Percentiles rank a stretch among this genome's conserved stretches.
These are phyloP conservation scores for Orius insidiosus DNA, from an alignment of 1,140 invertebrate species.

Conservation along the genomic window DNA sequence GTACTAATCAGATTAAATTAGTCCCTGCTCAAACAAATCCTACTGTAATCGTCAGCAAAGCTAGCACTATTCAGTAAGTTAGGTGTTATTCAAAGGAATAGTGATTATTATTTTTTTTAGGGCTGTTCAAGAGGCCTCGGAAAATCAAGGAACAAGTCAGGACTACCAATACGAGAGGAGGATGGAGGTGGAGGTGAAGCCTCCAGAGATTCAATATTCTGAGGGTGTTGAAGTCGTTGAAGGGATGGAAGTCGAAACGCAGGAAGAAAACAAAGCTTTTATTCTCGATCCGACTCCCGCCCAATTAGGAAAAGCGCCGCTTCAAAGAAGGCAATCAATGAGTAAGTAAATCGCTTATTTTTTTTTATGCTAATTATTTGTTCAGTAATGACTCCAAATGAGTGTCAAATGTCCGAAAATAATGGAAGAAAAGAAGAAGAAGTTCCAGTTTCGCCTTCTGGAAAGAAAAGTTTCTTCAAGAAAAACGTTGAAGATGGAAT, in stretches of 20 bases:
- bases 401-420: constrained; percentile 3
- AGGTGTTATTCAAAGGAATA: too few species aligned
- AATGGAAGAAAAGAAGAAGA: constrained; percentile 1
- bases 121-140: neutral
- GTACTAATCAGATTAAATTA: constrained; percentile 20
- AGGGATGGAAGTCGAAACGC: constrained; percentile 21
- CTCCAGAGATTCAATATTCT: neutral
- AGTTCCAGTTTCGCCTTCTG: constrained; percentile 31
- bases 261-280: constrained; percentile 41
- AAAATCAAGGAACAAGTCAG: constrained; percentile 8
- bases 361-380: neutral
- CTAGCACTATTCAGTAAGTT: constrained; percentile 21
- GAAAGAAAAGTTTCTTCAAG: constrained; percentile 62
- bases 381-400: neutral
- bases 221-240: constrained; percentile 21
- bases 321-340: constrained; percentile 65
- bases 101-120: neutral
- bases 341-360: constrained; percentile 31
- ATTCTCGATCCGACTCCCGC: constrained; percentile 83
- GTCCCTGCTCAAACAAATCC: constrained; percentile 20
- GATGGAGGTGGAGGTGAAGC: neutral
- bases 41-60: constrained; percentile 32
- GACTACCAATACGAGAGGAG: neutral
- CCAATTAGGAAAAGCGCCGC: constrained; percentile 69
- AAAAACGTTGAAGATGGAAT: constrained; percentile 82